Evolutionary conservation across 2,797 vertebrate species (phyloP), one percentile per base, ranked within the genome.

Genomic region (Sciurus vulgaris): DNA sequence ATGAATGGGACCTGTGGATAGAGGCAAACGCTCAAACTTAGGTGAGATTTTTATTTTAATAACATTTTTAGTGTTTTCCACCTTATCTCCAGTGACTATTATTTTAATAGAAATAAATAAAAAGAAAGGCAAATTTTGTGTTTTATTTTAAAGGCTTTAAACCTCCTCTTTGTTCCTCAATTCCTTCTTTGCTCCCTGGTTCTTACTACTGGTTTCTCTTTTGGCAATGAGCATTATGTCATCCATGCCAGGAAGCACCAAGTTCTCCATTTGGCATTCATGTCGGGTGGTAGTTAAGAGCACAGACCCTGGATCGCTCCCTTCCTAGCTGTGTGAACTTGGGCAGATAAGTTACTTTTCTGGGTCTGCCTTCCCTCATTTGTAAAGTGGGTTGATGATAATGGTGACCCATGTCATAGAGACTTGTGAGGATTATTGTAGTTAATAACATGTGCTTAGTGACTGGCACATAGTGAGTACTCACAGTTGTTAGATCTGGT

Each of bases 81-180:
- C 11, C 38, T 88, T 74, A 92, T 69, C 51, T 83, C 30, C 26
- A 95, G 5, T 44, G 33, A 74, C 7, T 76, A 30, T 65, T 70
- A 70, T 69, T 59, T 87, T 65, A 69, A 54, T 41, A 72, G 35
- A 93, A 81, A 63, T 84, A 73, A 90, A 78, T 56, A 78, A n/a
- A 15, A 88, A 41, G 49, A 30, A 30, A 35, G 59, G 7, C 8
- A 35, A 69, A 35, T 84, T 84, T 73, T 81, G 30, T 65, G 47
- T 47, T 26, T 70, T 90, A 35, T 63, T 56, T 67, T 20, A 47
- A 81, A 59, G 65, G 30, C 1, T 14, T 51, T 59, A 67, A 82
- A 24, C 41, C 35, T 86, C 30, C 35, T 70, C 10, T 93, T 84
- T 89, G 17, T 69, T 83, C 7, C 8, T 44, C 22, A 24, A 30